Evolutionary conservation across 2,113 vertebrate species (phyloP), one percentile per base, ranked within the genome.

Genomic region (Halichoerus grypus): DNA sequence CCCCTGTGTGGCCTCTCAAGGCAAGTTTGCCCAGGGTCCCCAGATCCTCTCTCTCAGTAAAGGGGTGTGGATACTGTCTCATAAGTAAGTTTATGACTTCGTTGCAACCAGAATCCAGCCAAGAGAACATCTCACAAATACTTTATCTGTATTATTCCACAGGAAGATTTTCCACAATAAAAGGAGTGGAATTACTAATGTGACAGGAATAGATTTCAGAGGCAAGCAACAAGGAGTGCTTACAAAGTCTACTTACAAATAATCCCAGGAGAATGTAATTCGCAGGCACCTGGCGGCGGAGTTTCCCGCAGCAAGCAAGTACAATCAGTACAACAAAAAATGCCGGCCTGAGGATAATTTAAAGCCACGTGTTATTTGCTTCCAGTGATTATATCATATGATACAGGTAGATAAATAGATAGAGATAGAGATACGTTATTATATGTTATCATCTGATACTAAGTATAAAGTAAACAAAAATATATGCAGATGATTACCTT

Each of bases 231-330:
- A 46, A 46, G 46, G 4, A 15, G 39, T 14, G 49, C 39, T 92
- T 14, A 65, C 4, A 59, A 39, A 65, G 24, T 28, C 65, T 97
- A 99, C 99, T 99, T 99, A 99, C 99, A 99, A 99, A 99, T 77
- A 99, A 39, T 61, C 97, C 98, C 95, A 99, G 99, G 83, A 99
- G 98, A 51, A 99, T 98, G 98, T 99, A 99, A 98, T 99, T 99
- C 31, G 98, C 96, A 53, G 99, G 99, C 79, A 99, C 98, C 96
- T 96, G 98, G 51, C 99, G 98, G 9, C 98, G 99, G 51, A 99
- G 61, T 65, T 98, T 95, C 83, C 96, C 98, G 88, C 98, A 99
- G 97, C 99, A 99, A 89, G 98, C 98, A 72, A 99, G 93, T 36
- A 98, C 63, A 88, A 99, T 4, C 53, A 99, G 49, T 76, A 99